Base-by-base conservation (phyloP, 2,888 invertebrate species). In the Abrostola triplasia region DNA sequence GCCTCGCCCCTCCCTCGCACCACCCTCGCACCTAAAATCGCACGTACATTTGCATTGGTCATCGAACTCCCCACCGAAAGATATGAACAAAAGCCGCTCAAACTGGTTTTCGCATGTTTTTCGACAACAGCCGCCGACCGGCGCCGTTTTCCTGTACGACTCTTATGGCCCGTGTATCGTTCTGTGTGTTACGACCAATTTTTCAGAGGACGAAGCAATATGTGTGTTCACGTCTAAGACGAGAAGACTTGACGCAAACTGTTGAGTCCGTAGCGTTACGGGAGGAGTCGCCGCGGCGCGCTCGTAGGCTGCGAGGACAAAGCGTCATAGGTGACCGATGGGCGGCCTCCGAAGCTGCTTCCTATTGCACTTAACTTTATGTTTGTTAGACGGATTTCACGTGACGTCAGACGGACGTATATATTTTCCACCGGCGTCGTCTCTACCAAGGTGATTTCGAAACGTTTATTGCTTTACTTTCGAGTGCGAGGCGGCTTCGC, bases 41-140 rank as follows among this genome's bases (percentile, higher is more conserved):
- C 91, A 88, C 86, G 66, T 76, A 84, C 85, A 86, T 89, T 89
- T 88, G 90, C 90, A 89, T 90, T 91, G 92, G 93, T 93, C 93
- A 91, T 92, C 93, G 92, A 93, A 93, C 93, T 90, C 86, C 80
- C 84, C 85, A 65, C 88, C 90, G 84, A 92, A 92, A 90, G 84
- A 87, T 88, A 88, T 86, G 88, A 88, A 92, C 90, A 87, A 91
- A 91, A 91, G 92, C 92, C 88, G 90, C 84, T 88, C 81, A 89
- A 94, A 93, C 93, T 92, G 93, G 94, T 94, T 94, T 88, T 88
- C 79, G 88, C 85, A 88, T 84, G 86, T 88, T 90, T 91, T 92
- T 92, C 88, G 92, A 84, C 86, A 84, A 82, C 67, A 76, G 63
- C 84, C 81, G 83, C 81, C 81, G 82, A 77, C 82, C 80, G 76